Conservation (phyloP, 2,113 vertebrate species). For the Chlamydotis undulata region DNA sequence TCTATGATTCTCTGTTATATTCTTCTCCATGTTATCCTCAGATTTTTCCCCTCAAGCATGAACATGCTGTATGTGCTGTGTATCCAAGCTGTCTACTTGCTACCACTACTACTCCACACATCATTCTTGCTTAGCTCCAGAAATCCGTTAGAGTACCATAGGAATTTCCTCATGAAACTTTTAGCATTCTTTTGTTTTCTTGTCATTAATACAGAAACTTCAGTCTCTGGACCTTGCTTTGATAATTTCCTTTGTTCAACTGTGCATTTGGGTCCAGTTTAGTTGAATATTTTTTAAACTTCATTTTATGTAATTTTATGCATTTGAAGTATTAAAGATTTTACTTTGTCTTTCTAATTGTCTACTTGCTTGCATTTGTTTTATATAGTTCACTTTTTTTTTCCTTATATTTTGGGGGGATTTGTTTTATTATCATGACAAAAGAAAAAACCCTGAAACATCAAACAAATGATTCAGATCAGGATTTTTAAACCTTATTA, state of each 20-base stretch:
- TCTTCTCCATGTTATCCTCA: background rate
- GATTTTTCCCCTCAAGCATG: background rate
- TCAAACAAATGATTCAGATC: background rate
- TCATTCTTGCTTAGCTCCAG: background rate
- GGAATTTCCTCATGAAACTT: background rate
- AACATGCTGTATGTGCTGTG: background rate
- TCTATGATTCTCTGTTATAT: background rate
- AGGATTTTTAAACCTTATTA: background rate
- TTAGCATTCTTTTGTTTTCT: background rate
- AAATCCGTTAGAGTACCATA: background rate
- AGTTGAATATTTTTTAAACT: background rate
- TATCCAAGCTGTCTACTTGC: background rate
- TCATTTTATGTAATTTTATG: background rate
- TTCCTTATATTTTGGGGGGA: background rate
- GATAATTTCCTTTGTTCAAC: background rate
- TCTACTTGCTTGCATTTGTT: background rate
- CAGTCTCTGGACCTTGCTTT: background rate
- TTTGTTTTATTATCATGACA: background rate
- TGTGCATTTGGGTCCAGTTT: background rate
- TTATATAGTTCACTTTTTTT: background rate
- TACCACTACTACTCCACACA: background rate
- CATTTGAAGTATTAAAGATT: background rate
- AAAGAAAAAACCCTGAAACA: background rate
- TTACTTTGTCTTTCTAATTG: background rate
- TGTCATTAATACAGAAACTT: background rate